A percentile compares a stretch with the other conserved stretches of the same genome.
Conservation (phyloP, 1,140 invertebrate species). For the Artemia franciscana region DNA sequence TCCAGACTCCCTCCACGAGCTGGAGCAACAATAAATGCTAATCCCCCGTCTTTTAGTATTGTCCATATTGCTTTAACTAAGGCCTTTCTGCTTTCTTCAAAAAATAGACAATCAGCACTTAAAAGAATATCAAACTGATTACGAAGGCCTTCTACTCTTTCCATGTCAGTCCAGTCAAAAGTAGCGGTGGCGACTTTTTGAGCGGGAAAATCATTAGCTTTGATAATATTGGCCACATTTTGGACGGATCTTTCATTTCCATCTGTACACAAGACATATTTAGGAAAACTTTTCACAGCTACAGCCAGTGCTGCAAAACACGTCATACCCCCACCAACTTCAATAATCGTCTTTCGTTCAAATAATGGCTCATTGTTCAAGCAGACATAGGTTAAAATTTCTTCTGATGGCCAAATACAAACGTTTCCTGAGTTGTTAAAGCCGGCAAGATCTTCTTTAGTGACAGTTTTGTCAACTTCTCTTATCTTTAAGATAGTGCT, state of each 20-base stretch:
- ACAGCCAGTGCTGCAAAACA: slow-evolving; percentile 49
- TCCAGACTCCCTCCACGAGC: slow-evolving; percentile 42
- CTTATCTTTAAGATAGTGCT: background rate
- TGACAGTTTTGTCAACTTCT: background rate
- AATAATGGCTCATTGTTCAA: slow-evolving; percentile 38
- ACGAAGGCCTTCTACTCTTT: background rate
- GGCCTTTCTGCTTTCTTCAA: slow-evolving; percentile 45
- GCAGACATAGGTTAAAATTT: slow-evolving; percentile 48
- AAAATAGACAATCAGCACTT: slow-evolving; percentile 58
- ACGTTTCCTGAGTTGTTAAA: slow-evolving; percentile 77
- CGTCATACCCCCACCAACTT: slow-evolving; percentile 64
- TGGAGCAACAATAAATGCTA: slow-evolving; percentile 55
- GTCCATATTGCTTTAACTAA: slow-evolving; percentile 41
- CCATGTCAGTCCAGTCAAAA: background rate
- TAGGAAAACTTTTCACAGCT: slow-evolving; percentile 26
- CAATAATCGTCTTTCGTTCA: slow-evolving; percentile 37
- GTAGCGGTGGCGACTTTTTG: background rate
- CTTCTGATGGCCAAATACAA: slow-evolving; percentile 71
- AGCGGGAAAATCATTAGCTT: slow-evolving; percentile 29
- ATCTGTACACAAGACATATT: slow-evolving; percentile 27
- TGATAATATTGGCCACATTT: slow-evolving; percentile 38
- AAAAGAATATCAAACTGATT: slow-evolving; percentile 37
- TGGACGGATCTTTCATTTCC: slow-evolving; percentile 55
- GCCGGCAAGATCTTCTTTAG: slow-evolving; percentile 31
- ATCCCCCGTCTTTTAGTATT: slow-evolving; percentile 33